These are phyloP conservation scores for Andrena cerasifolii DNA, from an alignment of 1,140 invertebrate species.

Conservation along the genomic window DNA sequence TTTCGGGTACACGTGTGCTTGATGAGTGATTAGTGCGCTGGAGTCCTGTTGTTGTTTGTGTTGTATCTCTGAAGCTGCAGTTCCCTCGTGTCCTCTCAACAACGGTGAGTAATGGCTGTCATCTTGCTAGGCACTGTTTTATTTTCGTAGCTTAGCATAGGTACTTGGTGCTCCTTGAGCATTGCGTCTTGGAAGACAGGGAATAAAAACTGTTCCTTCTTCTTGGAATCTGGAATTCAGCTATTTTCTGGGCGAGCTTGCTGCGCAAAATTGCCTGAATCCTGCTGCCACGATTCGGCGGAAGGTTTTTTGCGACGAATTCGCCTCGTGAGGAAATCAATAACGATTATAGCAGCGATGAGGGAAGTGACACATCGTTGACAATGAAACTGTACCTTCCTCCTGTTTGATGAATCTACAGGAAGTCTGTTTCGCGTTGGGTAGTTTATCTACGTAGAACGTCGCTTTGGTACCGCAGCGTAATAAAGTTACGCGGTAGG, in stretches of 20 bases:
- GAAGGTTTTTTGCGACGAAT: not conserved
- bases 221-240: not conserved
- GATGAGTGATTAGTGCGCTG: conserved; percentile 54
- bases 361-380: conserved; percentile 8
- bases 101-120: conserved; percentile 32
- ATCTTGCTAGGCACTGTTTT: not conserved
- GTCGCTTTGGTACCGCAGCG: not conserved
- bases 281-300: not conserved
- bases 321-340: not conserved
- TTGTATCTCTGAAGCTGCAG: conserved; percentile 2
- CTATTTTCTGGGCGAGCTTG: not conserved
- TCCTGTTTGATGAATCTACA: not conserved
- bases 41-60: conserved; percentile 28
- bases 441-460: not conserved
- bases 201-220: not conserved
- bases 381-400: not conserved
- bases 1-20: conserved; percentile 21
- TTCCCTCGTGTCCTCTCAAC: not conserved
- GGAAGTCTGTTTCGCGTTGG: too few relatives aligned
- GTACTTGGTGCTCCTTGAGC: not conserved
- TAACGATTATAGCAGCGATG: conserved; percentile 13
- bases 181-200: too few relatives aligned
- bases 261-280: not conserved
- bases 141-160: not conserved
- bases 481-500: not conserved